Base-by-base conservation (phyloP, 2,888 invertebrate species). In the Dynastes hyllus region DNA sequence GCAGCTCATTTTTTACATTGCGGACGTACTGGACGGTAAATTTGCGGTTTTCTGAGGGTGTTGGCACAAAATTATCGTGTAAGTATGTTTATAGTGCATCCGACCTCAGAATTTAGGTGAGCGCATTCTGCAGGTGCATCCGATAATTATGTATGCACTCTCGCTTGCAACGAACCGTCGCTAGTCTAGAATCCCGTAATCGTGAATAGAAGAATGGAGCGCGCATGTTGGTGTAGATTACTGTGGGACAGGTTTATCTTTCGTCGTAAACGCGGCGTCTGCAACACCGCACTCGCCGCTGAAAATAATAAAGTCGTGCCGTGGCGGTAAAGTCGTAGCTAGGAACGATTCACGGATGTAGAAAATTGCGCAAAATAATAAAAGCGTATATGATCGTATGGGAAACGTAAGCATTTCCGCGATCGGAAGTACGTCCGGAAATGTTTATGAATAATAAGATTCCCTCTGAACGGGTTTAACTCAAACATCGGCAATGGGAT, bases 141-240 rank as follows among this genome's bases (percentile, higher is more conserved):
- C 37, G 40, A 40, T 66, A 66, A 66, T 66, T 66, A 66, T 37
- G 66, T 66, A 66, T 40, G 66, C 66, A 45, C 37, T 66, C 40
- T 16, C 16, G 66, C 16, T 37, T 40, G 40, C 32, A 37, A 66
- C 66, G 32, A 66, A 13, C 6, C 16, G n/a, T 45, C 66, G 16
- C 66, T 13, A 37, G n/a, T 40, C 2, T 40, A 5, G 66, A 66
- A 40, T 40, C 11, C n/a, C 32, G 65, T 66, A 16, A n/a, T 66
- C 16, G 16, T 66, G 66, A 66, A 66, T 66, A 16, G 66, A 66
- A 66, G 37, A 37, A 40, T 66, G 11, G 66, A 66, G 45, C 8
- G 66, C 37, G 66, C 37, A 40, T 40, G 66, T 66, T 40, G 40
- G 40, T n/a, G 37, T 37, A 66, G 66, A 40, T 66, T 66, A 45